Evolutionary conservation across 1,140 invertebrate species (phyloP), one percentile per base, ranked within the genome.

Genomic region (Hermetia illucens): DNA sequence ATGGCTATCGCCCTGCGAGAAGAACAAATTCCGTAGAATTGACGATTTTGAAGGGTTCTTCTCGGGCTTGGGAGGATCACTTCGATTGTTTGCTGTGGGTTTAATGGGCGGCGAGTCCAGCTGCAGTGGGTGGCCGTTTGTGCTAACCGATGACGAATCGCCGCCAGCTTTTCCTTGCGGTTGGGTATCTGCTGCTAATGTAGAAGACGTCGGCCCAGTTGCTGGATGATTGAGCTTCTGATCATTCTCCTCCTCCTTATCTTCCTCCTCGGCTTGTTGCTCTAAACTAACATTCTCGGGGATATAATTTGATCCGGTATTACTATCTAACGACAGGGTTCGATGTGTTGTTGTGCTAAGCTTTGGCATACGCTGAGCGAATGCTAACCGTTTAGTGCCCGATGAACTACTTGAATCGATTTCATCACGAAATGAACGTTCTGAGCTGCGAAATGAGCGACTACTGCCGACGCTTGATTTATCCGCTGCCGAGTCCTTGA

Each of bases 391-490:
- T 36, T 43, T 43, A 22, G 12, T 17, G 13, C 18, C 18, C 24
- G 37, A 36, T 16, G 35, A 16, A 10, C 39, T 32, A 3, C 19
- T 29, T 19, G 36, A 16, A 35, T 42, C 41, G 2, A 38, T 10
- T 21, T 42, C 38, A 24, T 40, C 38, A n/a, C 38, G 31, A 24
- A 21, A 40, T 4, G 31, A 40, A 8, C 18, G 15, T 21, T 39
- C 40, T 12, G 36, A 34, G 20, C 35, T 41, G 15, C 40, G 40
- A 22, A 36, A 38, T 21, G 40, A 42, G 5, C 36, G 31, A 2
- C 21, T 31, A 17, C 41, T 39, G 3, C 41, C 25, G 2, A 43
- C 24, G 21, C 41, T 43, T 18, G 41, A 33, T 19, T 43, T 43
- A 9, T 43, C 41, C 9, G 33, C 41, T 4, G 10, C 17, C 15